These are phyloP conservation scores for Xestia ashworthii DNA, from an alignment of 2,888 invertebrate species.

Conservation along the genomic window DNA sequence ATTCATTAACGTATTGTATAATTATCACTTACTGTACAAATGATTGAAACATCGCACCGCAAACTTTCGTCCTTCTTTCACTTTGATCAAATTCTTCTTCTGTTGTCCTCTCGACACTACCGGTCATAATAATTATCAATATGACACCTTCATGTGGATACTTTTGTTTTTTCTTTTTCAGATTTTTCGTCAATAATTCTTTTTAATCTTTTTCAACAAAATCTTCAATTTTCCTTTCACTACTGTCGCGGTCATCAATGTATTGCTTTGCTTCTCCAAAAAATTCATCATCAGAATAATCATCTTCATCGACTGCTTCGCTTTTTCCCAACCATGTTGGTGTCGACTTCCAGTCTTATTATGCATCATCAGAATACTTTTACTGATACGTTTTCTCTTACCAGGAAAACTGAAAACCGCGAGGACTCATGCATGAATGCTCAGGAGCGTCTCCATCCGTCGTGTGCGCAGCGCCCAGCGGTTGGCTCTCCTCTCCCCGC, in stretches of 20 bases:
- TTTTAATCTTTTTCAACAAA: neutral
- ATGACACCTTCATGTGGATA: neutral
- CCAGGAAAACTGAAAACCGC: constrained; percentile 96
- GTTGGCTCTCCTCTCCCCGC: constrained; percentile 94
- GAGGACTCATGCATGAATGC: constrained; percentile 97
- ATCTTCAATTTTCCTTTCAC: neutral
- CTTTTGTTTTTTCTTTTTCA: neutral
- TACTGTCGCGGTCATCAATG: too few relatives aligned
- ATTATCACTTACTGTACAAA: neutral
- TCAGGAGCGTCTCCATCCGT: constrained; percentile 97
- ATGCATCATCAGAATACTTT: neutral
- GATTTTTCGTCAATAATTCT: neutral
- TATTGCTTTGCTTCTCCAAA: neutral
- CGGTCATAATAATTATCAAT: neutral
- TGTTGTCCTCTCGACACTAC: neutral
- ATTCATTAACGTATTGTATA: too few relatives aligned
- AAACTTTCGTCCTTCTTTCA: neutral
- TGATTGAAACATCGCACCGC: neutral
- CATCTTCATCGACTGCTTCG: too few relatives aligned
- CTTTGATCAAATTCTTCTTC: neutral
- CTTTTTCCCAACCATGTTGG: too few relatives aligned
- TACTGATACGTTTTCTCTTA: constrained; percentile 46
- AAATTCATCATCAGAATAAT: neutral
- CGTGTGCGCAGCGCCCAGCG: constrained; percentile 95
- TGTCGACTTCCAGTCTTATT: too few relatives aligned